These are phyloP conservation scores for Neodiprion lecontei DNA, from an alignment of 1,140 invertebrate species.

Conservation along the genomic window DNA sequence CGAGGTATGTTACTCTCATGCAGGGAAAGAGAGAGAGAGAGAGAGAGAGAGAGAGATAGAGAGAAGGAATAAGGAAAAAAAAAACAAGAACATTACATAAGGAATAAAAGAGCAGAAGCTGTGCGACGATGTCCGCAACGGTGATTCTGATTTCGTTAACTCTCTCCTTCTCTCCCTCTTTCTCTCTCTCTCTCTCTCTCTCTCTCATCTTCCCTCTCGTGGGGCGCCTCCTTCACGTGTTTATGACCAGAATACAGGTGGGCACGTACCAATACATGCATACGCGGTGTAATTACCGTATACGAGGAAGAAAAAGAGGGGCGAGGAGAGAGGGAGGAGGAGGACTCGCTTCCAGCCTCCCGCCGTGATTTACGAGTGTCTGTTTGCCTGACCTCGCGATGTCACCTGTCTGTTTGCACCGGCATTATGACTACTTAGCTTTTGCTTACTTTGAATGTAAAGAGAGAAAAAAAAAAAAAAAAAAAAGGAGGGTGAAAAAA, in stretches of 20 bases:
- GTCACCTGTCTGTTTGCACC: conserved; percentile 32
- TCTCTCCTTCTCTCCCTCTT: neutral
- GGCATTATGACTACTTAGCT: conserved; percentile 23
- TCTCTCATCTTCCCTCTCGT: neutral
- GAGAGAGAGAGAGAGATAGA: too few species aligned
- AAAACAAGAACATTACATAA: too few species aligned
- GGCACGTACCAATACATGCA: neutral
- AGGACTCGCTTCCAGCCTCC: too few species aligned
- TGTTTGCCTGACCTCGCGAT: conserved; percentile 27
- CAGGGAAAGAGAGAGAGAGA: too few species aligned
- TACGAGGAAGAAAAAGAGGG: neutral
- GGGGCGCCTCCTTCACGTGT: neutral
- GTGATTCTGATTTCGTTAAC: too few species aligned
- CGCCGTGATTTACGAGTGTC: conserved; percentile 29
- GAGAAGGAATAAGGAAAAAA: too few species aligned
- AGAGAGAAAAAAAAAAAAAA: neutral
- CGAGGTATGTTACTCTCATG: too few species aligned
- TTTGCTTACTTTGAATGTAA: conserved; percentile 9
- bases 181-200: neutral
- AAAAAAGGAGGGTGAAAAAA: neutral
- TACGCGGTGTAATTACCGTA: neutral
- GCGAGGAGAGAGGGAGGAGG: neutral
- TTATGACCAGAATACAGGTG: neutral
- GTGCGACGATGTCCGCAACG: too few species aligned
- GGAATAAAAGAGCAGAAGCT: too few species aligned